These are phyloP conservation scores for Watsonalla binaria DNA, from an alignment of 2,888 invertebrate species.

Conservation along the genomic window DNA sequence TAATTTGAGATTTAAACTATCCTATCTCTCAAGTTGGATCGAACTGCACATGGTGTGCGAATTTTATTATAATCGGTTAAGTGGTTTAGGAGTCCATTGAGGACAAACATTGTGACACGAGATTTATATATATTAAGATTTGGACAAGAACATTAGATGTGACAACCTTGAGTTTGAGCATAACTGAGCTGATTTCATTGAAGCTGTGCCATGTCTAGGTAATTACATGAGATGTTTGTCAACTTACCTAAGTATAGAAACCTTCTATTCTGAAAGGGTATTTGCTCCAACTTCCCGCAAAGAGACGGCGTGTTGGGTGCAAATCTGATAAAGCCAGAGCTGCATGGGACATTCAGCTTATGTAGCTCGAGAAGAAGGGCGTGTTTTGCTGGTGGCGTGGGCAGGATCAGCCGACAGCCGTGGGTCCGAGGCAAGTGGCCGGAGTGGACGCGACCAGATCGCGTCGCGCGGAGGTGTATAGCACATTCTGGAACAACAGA, in stretches of 20 bases:
- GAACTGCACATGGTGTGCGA: too few relatives aligned
- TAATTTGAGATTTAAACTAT: too few relatives aligned
- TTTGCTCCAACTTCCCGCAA: slow-evolving; percentile 86
- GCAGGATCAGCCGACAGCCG: slow-evolving; percentile 78
- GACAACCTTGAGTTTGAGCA: too few relatives aligned
- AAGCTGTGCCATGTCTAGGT: too few relatives aligned
- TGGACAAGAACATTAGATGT: too few relatives aligned
- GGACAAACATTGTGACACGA: too few relatives aligned
- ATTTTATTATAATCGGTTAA: too few relatives aligned
- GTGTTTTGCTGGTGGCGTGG: slow-evolving; percentile 56
- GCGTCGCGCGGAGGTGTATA: slow-evolving; percentile 63
- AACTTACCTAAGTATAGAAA: slow-evolving; percentile 64
- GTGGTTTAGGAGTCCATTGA: too few relatives aligned
- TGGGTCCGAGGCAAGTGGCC: slow-evolving; percentile 70
- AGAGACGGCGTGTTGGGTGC: slow-evolving; percentile 70
- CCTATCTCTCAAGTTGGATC: too few relatives aligned
- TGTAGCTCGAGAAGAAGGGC: slow-evolving; percentile 82
- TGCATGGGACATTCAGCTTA: slow-evolving; percentile 84
- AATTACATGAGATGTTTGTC: too few relatives aligned
- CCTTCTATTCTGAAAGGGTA: slow-evolving; percentile 76
- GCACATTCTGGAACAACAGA: slow-evolving; percentile 79
- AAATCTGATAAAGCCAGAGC: slow-evolving; percentile 79
- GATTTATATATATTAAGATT: too few relatives aligned
- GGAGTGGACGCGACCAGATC: slow-evolving; percentile 71
- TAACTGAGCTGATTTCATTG: too few relatives aligned